Evolutionary conservation across 2,113 vertebrate genomes (phyloP), one percentile per base, ranked within the genome.

Genomic region (Hemicordylus capensis): DNA sequence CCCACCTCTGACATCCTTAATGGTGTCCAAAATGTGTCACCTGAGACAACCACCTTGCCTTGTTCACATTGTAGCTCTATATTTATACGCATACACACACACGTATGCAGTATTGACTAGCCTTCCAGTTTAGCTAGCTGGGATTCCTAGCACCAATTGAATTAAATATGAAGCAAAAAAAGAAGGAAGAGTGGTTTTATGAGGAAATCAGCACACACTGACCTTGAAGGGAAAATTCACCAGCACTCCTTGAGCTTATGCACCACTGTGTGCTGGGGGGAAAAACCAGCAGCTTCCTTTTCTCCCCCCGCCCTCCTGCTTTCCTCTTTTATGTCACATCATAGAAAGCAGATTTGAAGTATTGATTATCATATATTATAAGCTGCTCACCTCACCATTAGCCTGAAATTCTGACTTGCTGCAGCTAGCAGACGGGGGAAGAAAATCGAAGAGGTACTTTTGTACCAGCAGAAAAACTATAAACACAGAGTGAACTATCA

Each of bases 171-270:
- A 93, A 94, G 80, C 46, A 76, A 87, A 88, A 88, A 88, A 61
- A 46, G 22, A 83, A 28, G 66, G 73, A 3, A 85, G 70, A 80
- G 54, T 74, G 91, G 85, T 88, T 89, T 87, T 84, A 76, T 86
- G 73, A 72, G 86, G 63, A 89, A 86, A 90, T 58, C 90, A 83
- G 67, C 83, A n/a, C 46, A 26, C 85, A 94, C 95, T 90, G 93
- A 97, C 96, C 97, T 97, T 96, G 95, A 97, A 95, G 93, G 90
- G 90, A 93, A 97, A 95, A 85, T 95, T 51, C 86, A 94, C 91
- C 91, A 93, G 89, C 85, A 93, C 91, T 92, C 93, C 93, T 92
- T 91, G 94, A 94, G 88, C 90, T 95, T 96, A 96, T 92, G 89
- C 93, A 92, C 85, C 94, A 89, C 84, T 90, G 89, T 90, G 89